These are phyloP conservation scores for Odocoileus hemionus DNA, from an alignment of 2,113 vertebrate species.

Conservation along the genomic window DNA sequence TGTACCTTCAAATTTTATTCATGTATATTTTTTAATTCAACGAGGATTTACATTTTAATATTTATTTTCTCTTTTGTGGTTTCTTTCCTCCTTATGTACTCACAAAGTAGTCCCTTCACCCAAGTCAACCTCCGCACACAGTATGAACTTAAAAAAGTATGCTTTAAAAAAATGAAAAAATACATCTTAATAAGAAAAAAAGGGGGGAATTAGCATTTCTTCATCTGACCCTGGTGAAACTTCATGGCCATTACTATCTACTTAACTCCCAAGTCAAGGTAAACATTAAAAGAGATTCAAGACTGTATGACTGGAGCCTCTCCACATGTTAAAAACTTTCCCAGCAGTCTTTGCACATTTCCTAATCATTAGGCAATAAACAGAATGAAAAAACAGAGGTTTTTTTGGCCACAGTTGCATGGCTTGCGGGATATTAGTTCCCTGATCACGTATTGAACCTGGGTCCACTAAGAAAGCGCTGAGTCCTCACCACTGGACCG, in stretches of 20 bases:
- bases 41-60: not conserved
- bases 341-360: not conserved
- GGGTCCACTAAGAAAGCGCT: not conserved
- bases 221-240: not conserved
- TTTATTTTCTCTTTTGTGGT: not conserved
- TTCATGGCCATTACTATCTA: not conserved
- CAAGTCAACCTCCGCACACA: not conserved
- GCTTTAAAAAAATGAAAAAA: not conserved
- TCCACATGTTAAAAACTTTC: not conserved
- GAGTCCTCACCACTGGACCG: not conserved
- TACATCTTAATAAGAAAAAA: not conserved
- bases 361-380: not conserved
- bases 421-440: not conserved
- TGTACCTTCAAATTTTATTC: not conserved
- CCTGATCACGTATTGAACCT: not conserved
- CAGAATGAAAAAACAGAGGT: not conserved
- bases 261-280: not conserved
- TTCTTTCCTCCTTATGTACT: not conserved
- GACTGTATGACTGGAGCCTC: not conserved
- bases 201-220: not conserved
- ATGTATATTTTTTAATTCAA: not conserved
- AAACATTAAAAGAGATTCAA: not conserved
- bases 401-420: not conserved
- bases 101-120: not conserved
- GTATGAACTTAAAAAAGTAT: not conserved